phyloP scores from a whole-genome alignment of 2,113 vertebrate species.

The Ascaphus truei region DNA sequence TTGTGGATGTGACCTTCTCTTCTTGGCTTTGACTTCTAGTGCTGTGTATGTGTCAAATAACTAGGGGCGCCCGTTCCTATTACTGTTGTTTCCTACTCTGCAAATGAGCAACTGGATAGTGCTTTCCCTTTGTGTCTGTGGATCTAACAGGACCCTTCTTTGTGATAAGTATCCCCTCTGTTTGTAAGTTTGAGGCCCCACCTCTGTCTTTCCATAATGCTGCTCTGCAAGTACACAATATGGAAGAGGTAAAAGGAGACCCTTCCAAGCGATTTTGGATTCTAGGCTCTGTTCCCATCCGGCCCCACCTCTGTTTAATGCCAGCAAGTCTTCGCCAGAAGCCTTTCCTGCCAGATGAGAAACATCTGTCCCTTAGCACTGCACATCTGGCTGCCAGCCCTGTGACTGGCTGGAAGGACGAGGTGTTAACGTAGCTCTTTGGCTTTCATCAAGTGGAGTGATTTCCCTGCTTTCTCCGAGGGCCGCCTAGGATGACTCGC shows the following conservation, averaged over 20 bases:
- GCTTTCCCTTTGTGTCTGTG: too few species aligned
- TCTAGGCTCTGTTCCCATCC: slow-evolving; percentile 7
- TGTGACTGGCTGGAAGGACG: not conserved
- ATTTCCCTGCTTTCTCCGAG: not conserved
- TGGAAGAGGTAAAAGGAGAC: not conserved
- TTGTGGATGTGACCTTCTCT: too few species aligned
- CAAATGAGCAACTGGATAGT: too few species aligned
- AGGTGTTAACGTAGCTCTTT: slow-evolving; percentile 13
- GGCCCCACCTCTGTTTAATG: slow-evolving; percentile 25
- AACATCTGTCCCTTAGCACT: slow-evolving; percentile 6
- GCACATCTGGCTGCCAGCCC: slow-evolving; percentile 25
- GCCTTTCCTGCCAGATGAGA: slow-evolving; percentile 34
- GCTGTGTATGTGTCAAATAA: too few species aligned
- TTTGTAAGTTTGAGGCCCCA: too few species aligned
- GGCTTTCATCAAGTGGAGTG: not conserved
- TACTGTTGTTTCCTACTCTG: too few species aligned
- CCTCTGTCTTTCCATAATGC: not conserved
- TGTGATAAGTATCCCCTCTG: too few species aligned
- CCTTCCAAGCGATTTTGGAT: slow-evolving; percentile 1
- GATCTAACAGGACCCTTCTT: too few species aligned
- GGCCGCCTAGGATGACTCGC: not conserved
- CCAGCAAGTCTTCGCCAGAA: slow-evolving; percentile 21
- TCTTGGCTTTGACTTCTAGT: too few species aligned
- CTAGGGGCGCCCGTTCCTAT: too few species aligned
- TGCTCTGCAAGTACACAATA: not conserved